These are phyloP conservation scores for Toxotes chatareus DNA, from an alignment of 2,113 vertebrate genomes.

Conservation along the genomic window DNA sequence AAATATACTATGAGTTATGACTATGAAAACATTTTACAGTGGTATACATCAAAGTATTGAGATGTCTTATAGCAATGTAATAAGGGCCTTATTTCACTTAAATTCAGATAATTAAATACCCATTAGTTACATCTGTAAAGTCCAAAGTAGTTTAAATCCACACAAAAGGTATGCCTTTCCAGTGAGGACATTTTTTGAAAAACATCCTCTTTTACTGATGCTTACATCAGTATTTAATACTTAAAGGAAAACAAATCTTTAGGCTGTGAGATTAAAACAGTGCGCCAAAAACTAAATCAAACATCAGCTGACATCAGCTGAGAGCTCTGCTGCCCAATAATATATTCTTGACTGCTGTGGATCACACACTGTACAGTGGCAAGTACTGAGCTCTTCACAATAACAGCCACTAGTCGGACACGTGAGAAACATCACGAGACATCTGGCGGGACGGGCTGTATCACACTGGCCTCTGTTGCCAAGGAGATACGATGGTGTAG, in stretches of 20 bases:
- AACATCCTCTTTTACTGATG: neutral
- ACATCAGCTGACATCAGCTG: constrained; percentile 25
- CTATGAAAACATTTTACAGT: neutral
- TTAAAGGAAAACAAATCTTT: constrained; percentile 35
- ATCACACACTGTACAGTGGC: constrained; percentile 15
- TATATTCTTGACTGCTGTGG: constrained; percentile 43
- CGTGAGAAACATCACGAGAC: constrained; percentile 52
- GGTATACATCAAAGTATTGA: neutral
- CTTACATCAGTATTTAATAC: constrained; percentile 18
- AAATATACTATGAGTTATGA: neutral
- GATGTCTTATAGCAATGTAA: neutral
- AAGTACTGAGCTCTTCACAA: constrained; percentile 41
- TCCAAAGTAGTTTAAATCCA: constrained; percentile 12
- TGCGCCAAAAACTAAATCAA: constrained; percentile 39
- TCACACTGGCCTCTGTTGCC: constrained; percentile 62
- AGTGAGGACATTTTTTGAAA: neutral
- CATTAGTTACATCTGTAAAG: neutral
- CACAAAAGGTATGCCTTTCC: neutral
- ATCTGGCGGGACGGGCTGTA: constrained; percentile 48
- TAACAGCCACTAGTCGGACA: constrained; percentile 35
- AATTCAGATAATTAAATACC: constrained; percentile 1
- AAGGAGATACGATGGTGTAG: constrained; percentile 47
- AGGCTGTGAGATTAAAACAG: constrained; percentile 24
- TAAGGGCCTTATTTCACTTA: neutral
- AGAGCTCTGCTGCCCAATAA: constrained; percentile 36